These are phyloP conservation scores for Parazoanthus swiftii DNA, from an alignment of 92 coral and sea anemone genomes.

Conservation along the genomic window DNA sequence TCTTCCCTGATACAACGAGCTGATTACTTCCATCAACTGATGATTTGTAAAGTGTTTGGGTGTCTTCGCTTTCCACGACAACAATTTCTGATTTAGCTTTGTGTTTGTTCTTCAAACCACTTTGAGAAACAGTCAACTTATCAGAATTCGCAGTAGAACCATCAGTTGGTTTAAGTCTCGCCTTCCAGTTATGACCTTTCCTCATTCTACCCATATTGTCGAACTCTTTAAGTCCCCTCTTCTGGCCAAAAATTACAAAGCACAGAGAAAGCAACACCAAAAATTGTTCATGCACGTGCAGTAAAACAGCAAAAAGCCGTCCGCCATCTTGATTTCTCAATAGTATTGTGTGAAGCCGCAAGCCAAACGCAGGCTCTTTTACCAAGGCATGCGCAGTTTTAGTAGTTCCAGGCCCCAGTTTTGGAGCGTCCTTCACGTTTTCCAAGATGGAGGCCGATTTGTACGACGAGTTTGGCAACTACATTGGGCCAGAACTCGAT, in stretches of 20 bases:
- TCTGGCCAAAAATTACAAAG: neutral
- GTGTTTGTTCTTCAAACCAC: neutral
- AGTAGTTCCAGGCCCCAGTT: conserved; percentile 47
- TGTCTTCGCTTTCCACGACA: conserved; percentile 21
- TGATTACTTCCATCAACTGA: conserved; percentile 65
- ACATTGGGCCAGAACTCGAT: conserved; percentile 99
- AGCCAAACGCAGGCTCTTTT: neutral
- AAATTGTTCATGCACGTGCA: conserved; percentile 38
- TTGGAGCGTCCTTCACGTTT: conserved; percentile 78
- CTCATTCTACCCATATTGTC: conserved; percentile 84
- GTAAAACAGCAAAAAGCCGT: neutral
- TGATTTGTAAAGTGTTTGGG: conserved; percentile 41
- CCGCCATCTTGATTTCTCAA: conserved; percentile 58
- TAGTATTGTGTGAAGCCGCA: neutral
- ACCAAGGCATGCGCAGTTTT: conserved; percentile 28
- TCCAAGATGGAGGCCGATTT: conserved; percentile 99
- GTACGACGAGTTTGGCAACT: conserved; percentile 99
- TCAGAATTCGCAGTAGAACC: neutral
- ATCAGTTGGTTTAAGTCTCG: conserved; percentile 57
- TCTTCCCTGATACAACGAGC: conserved; percentile 65
- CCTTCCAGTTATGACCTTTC: conserved; percentile 94
- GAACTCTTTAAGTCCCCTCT: neutral
- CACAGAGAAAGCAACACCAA: neutral
- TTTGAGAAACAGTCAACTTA: too few relatives aligned
- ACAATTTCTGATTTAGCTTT: conserved; percentile 10